phyloP scores from a whole-genome alignment of 2,888 invertebrate species.

The Holacanthella duospinosa region DNA sequence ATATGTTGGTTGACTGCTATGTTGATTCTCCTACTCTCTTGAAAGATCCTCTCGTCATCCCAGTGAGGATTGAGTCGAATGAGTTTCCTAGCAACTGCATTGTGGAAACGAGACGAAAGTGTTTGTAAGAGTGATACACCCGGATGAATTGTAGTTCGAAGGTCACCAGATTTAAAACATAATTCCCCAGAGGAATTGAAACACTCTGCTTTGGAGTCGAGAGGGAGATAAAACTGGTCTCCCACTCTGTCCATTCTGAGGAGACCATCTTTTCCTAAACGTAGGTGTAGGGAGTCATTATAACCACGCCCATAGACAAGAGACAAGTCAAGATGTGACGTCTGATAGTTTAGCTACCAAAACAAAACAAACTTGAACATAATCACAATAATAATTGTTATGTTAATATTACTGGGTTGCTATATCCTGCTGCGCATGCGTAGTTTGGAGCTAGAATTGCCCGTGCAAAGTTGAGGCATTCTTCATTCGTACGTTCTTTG shows the following conservation, averaged over 20 bases:
- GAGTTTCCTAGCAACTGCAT: constrained; percentile 29
- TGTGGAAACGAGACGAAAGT: constrained; percentile 25
- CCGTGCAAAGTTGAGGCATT: constrained; percentile 33
- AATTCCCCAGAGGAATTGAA: constrained; percentile 27
- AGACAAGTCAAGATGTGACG: constrained; percentile 28
- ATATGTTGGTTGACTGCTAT: constrained; percentile 34
- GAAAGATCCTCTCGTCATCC: constrained; percentile 33
- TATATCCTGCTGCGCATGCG: constrained; percentile 33
- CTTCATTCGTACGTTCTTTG: constrained; percentile 8
- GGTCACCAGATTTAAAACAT: constrained; percentile 33
- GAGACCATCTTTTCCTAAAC: constrained; percentile 24
- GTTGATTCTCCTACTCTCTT: constrained; percentile 29
- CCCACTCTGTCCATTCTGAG: constrained; percentile 32
- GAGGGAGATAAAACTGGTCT: constrained; percentile 25
- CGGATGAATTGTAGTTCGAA: constrained; percentile 33
- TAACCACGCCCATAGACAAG: constrained; percentile 25
- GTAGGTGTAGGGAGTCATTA: constrained; percentile 20
- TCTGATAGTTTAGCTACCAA: constrained; percentile 26
- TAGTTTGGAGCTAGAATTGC: constrained; percentile 29
- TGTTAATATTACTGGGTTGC: constrained; percentile 24
- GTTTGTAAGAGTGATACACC: constrained; percentile 27
- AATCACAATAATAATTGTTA: not conserved
- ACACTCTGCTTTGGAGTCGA: constrained; percentile 33
- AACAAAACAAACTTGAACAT: not conserved
- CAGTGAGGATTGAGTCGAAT: constrained; percentile 27